These are phyloP conservation scores for Pseudocheirus occidentalis DNA, from an alignment of 2,797 vertebrate species.

Conservation along the genomic window DNA sequence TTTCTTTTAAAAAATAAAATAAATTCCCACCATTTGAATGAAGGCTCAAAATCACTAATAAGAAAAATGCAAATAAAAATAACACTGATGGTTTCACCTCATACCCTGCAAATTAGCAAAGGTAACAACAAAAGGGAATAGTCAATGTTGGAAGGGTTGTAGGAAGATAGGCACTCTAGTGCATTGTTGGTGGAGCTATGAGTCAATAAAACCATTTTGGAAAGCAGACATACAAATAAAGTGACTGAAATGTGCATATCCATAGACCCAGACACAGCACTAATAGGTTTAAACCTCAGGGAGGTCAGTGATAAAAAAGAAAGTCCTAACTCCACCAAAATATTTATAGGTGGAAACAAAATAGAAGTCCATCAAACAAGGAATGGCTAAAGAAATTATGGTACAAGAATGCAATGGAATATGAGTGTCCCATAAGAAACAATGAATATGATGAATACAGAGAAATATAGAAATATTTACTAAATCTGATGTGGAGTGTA, in stretches of 20 bases:
- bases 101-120: background rate
- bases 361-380: background rate
- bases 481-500: background rate
- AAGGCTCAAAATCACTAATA: background rate
- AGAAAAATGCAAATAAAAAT: background rate
- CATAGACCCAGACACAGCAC: background rate
- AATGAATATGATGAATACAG: background rate
- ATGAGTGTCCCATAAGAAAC: background rate
- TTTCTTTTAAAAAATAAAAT: background rate
- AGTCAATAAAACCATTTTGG: background rate
- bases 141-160: background rate
- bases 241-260: background rate
- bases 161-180: background rate
- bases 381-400: background rate
- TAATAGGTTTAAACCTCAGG: background rate
- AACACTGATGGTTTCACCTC: background rate
- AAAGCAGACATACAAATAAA: background rate
- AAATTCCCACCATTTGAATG: background rate
- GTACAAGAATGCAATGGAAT: background rate
- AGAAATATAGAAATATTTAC: background rate
- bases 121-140: background rate
- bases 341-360: background rate
- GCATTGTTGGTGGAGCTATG: background rate
- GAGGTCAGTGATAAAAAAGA: background rate
- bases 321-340: background rate